Evolutionary conservation across 2,888 invertebrate genomes (phyloP).

Genomic region (Acheta domesticus): DNA sequence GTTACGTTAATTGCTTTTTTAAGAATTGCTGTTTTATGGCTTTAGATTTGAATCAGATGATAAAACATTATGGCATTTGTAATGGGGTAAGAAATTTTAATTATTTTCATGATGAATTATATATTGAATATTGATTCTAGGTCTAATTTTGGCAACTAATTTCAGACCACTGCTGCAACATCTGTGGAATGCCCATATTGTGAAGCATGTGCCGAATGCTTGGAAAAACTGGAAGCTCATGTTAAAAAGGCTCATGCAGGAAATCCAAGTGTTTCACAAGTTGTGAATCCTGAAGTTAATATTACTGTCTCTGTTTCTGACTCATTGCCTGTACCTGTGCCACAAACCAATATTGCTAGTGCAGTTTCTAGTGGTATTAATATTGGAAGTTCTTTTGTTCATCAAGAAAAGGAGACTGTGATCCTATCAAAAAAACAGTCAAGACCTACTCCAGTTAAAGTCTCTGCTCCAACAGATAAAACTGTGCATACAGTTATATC

Average conservation of each 20-base stretch:
- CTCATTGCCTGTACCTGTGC: background rate
- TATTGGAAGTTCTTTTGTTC: background rate
- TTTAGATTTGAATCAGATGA: constrained; percentile 39
- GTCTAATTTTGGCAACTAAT: background rate
- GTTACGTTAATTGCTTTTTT: constrained; percentile 39
- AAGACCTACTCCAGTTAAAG: background rate
- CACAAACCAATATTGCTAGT: background rate
- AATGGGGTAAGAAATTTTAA: constrained; percentile 30
- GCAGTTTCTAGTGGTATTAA: background rate
- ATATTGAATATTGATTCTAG: background rate
- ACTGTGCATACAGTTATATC: background rate
- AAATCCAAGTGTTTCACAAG: background rate
- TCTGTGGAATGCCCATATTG: constrained; percentile 25
- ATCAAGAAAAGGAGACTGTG: background rate
- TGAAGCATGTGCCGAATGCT: constrained; percentile 22
- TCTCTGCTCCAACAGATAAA: background rate
- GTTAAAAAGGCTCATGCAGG: constrained; percentile 23
- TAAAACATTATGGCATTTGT: constrained; percentile 36
- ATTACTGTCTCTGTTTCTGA: background rate
- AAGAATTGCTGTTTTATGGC: constrained; percentile 41
- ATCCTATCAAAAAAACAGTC: background rate
- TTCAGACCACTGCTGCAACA: background rate
- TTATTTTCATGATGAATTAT: background rate
- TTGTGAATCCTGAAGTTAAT: no score
- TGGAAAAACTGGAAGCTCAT: constrained; percentile 26